Percentiles rank a stretch among this genome's conserved stretches.
These are phyloP conservation scores for Rhamnusium bicolor DNA, from an alignment of 2,888 invertebrate species.

Conservation along the genomic window DNA sequence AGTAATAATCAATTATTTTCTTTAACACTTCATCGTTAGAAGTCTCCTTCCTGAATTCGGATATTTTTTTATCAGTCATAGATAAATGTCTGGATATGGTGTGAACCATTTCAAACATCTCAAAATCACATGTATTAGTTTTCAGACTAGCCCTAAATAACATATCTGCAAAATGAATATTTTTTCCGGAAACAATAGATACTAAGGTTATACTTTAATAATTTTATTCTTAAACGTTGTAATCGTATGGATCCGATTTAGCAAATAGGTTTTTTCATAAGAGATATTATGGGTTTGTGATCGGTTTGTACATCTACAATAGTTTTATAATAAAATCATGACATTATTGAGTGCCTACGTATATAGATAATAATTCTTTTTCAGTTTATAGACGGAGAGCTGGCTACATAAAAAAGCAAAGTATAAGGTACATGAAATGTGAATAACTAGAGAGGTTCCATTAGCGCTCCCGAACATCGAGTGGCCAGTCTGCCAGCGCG, in stretches of 20 bases:
- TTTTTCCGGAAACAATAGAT: constrained; percentile 7
- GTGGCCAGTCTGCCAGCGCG: no score
- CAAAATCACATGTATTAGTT: background rate
- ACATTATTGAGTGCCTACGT: constrained; percentile 47
- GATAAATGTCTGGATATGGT: constrained; percentile 34
- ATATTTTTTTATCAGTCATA: constrained; percentile 39
- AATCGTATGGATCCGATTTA: constrained; percentile 4
- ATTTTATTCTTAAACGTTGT: constrained; percentile 6
- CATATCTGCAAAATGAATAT: constrained; percentile 24
- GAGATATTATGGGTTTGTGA: constrained; percentile 9
- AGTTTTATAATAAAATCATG: constrained; percentile 47
- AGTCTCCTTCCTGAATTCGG: constrained; percentile 41
- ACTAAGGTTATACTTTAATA: constrained; percentile 8
- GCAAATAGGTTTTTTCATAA: constrained; percentile 12
- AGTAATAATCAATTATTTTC: constrained; percentile 42
- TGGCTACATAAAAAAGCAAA: no score
- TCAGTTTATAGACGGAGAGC: no score
- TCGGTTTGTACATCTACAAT: constrained; percentile 39
- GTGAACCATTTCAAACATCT: constrained; percentile 28
- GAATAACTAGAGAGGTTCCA: no score
- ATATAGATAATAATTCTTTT: constrained; percentile 47
- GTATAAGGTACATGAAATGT: no score
- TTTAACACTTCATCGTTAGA: constrained; percentile 37
- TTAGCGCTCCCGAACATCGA: no score
- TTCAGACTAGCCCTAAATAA: constrained; percentile 15